phyloP scores from a whole-genome alignment of 92 coral and sea anemone genomes.

The Epizoanthus scotinus region DNA sequence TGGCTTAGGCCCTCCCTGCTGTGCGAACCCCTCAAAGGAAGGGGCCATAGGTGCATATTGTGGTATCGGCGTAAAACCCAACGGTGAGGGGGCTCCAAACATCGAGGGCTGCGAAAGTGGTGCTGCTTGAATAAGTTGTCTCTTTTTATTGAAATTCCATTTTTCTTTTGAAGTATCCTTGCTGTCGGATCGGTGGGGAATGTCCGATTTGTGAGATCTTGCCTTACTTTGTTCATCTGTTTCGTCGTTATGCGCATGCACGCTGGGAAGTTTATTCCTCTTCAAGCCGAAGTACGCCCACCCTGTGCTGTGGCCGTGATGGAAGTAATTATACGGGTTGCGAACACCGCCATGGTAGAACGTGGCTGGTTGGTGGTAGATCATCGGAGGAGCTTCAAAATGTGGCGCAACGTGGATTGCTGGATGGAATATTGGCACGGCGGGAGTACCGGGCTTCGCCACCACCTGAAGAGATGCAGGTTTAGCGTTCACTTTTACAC shows the following conservation, averaged over 20 bases:
- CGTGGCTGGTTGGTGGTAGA: constrained; percentile 79
- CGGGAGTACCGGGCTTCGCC: constrained; percentile 96
- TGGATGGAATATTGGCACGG: constrained; percentile 92
- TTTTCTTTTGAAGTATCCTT: not conserved
- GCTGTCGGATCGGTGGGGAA: constrained; percentile 43
- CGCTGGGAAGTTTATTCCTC: constrained; percentile 62
- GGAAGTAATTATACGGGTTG: constrained; percentile 25
- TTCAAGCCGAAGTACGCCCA: constrained; percentile 85
- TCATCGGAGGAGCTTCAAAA: constrained; percentile 75
- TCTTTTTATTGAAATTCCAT: constrained; percentile 40
- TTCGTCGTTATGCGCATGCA: not conserved
- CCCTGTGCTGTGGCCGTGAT: constrained; percentile 56
- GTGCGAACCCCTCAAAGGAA: constrained; percentile 11
- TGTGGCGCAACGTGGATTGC: constrained; percentile 91
- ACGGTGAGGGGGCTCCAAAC: constrained; percentile 25
- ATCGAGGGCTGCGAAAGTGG: constrained; percentile 59
- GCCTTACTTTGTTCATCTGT: constrained; percentile 23
- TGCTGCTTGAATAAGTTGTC: constrained; percentile 73
- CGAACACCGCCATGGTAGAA: constrained; percentile 40
- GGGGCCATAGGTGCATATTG: constrained; percentile 46
- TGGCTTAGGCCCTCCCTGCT: not conserved
- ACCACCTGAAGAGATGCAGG: constrained; percentile 99
- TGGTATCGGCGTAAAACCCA: constrained; percentile 51
- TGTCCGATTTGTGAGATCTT: constrained; percentile 73
- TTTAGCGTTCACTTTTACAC: constrained; percentile 97